phyloP scores from a whole-genome alignment of 2,113 vertebrate genomes.

The Helogale parvula region DNA sequence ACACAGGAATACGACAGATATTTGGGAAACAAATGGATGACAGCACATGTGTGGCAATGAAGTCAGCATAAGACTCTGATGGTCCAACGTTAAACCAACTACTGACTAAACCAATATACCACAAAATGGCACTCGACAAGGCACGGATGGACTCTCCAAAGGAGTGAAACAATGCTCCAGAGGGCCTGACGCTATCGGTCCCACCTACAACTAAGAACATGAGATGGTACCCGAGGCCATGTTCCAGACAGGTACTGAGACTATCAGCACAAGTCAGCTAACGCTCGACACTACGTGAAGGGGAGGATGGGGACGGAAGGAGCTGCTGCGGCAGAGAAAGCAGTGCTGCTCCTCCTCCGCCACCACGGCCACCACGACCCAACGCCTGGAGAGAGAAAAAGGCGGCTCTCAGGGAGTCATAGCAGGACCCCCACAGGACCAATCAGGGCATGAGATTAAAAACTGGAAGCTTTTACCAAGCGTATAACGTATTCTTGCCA shows the following conservation, averaged over 20 bases:
- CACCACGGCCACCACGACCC: neutral
- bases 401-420: neutral
- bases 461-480: neutral
- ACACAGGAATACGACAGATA: neutral
- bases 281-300: neutral
- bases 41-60: neutral
- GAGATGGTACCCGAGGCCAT: neutral
- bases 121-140: neutral
- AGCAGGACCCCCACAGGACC: neutral
- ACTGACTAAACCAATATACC: neutral
- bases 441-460: neutral
- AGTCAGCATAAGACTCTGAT: neutral
- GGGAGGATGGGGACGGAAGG: neutral
- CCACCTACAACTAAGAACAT: neutral
- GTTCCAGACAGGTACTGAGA: neutral
- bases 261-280: neutral
- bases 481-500: neutral
- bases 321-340: neutral
- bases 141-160: neutral
- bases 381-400: too few species aligned
- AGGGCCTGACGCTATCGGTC: neutral
- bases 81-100: neutral
- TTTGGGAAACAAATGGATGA: neutral
- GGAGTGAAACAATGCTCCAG: too few species aligned
- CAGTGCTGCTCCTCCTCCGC: neutral